Evolutionary conservation across 2,888 invertebrate species (phyloP), one percentile per base, ranked within the genome.

Genomic region (Rhagophthalmus giganteus): DNA sequence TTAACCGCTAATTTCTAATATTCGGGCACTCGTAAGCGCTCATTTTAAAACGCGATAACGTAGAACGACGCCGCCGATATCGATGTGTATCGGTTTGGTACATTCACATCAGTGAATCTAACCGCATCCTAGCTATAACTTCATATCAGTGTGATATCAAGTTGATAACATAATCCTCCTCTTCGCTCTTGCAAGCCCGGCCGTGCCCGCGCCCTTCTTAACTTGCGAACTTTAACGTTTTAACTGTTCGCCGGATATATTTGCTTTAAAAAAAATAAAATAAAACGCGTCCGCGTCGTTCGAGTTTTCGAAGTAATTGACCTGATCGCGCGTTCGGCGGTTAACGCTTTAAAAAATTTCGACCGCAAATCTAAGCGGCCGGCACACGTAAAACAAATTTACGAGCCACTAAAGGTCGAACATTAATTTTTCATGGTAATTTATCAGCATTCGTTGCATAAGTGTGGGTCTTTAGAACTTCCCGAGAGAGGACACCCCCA

Each of bases 61-160:
- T 60, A 24, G 20, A 37, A 59, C 50, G 60, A 59, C 39, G 39
- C 20, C 57, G 62, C 59, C 56, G 58, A 55, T 59, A 61, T 60
- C 59, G 59, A 57, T 62, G 60, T 61, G 57, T 63, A 59, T 64
- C 59, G 59, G 60, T 59, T 60, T 59, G 57, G 59, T 60, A 61
- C 58, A 61, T 59, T 68, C 69, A 61, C 70, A 71, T 71, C 70
- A 68, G 64, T 66, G 70, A 71, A 70, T 70, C 71, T 67, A 68
- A 66, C 68, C 71, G 58, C 71, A 71, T 71, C 69, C 60, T 55
- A 58, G 65, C 69, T 60, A 70, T 71, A 71, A 71, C 69, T 71
- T 71, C 65, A 70, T 69, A 71, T 71, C 69, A 69, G 63, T 61
- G 59, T 61, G 68, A 71, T 70, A 69, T 70, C 70, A 65, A 63